Evolutionary conservation across 35 echinoderm and acorn worm genomes (phyloP).

Genomic region (Ophiothrix spiculata): DNA sequence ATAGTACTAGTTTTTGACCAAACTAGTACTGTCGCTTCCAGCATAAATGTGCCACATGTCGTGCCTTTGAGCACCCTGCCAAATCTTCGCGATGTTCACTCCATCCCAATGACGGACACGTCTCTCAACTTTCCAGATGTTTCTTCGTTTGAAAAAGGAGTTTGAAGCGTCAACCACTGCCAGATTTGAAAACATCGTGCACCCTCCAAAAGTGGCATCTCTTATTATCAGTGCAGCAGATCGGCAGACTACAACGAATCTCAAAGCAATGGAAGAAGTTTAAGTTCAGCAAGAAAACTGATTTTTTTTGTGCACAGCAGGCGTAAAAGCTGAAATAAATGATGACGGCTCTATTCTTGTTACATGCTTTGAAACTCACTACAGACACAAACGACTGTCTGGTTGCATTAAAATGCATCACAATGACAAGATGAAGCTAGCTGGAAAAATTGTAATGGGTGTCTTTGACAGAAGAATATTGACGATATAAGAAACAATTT

Average conservation of each 20-base stretch:
- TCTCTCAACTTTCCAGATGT: background rate
- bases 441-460: background rate
- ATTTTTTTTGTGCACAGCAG: background rate
- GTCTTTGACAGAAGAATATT: background rate
- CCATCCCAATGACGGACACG: background rate
- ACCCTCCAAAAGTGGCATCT: background rate
- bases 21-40: too few species aligned
- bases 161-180: background rate
- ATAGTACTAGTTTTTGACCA: too few species aligned
- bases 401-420: background rate
- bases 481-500: background rate
- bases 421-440: background rate
- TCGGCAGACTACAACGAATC: background rate
- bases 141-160: background rate
- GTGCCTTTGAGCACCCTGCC: too few species aligned
- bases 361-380: background rate
- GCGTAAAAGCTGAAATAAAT: background rate
- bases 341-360: background rate
- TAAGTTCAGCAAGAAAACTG: background rate
- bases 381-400: background rate
- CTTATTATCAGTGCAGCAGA: background rate
- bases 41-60: too few species aligned
- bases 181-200: background rate
- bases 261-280: background rate
- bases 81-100: background rate